These are phyloP conservation scores for Festucalex cinctus DNA, from an alignment of 2,113 vertebrate species.

Conservation along the genomic window DNA sequence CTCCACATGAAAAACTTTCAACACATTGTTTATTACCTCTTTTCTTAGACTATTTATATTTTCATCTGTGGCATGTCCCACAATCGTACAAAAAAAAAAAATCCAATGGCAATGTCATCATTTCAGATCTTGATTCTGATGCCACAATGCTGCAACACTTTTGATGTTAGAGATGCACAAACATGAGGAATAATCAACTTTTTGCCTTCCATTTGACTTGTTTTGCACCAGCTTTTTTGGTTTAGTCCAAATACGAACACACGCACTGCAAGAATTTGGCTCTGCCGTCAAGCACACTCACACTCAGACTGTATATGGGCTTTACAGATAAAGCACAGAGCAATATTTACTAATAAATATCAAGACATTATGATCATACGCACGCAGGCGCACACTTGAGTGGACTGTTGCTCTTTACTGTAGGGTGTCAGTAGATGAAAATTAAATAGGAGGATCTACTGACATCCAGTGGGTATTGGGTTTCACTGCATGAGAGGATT, in stretches of 20 bases:
- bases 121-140: too few relatives aligned
- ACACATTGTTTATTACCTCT: too few relatives aligned
- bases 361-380: neutral
- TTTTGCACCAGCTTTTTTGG: too few relatives aligned
- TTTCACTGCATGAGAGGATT: slow-evolving; percentile 4
- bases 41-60: too few relatives aligned
- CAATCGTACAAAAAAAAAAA: too few relatives aligned
- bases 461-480: slow-evolving; percentile 52
- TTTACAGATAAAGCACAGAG: neutral
- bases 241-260: too few relatives aligned
- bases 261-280: too few relatives aligned
- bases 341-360: neutral
- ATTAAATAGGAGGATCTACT: slow-evolving; percentile 28
- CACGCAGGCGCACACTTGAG: neutral
- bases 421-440: neutral
- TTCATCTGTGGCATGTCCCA: too few relatives aligned
- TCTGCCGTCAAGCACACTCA: neutral
- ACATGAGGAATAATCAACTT: too few relatives aligned
- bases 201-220: neutral
- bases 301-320: neutral
- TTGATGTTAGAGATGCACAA: neutral
- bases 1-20: too few relatives aligned
- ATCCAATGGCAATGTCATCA: too few relatives aligned
- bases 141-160: too few relatives aligned
- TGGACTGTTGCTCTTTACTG: neutral